Evolutionary conservation across 1,140 invertebrate genomes (phyloP).

Genomic region (Lucilia cuprina): DNA sequence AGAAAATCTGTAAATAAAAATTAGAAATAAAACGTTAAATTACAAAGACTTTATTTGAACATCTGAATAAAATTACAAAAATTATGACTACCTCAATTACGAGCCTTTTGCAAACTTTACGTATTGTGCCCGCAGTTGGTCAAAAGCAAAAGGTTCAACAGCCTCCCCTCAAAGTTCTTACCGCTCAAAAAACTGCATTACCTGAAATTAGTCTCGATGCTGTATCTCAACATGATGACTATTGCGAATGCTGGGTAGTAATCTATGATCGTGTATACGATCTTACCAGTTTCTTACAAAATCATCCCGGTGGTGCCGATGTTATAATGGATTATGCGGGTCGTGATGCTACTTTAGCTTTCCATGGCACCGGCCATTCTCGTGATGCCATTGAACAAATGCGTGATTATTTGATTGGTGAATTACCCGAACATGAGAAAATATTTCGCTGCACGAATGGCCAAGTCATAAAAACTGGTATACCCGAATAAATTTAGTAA

Average conservation of each 20-base stretch:
- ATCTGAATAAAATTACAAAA: neutral
- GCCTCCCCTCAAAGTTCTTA: conserved; percentile 38
- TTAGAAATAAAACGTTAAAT: neutral
- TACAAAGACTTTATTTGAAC: no score
- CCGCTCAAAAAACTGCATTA: conserved; percentile 34
- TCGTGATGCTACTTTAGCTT: conserved; percentile 83
- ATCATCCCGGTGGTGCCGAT: conserved; percentile 86
- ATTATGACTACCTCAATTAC: conserved; percentile 52
- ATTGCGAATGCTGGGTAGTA: conserved; percentile 74
- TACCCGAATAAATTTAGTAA: conserved; percentile 46
- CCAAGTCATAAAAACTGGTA: conserved; percentile 53
- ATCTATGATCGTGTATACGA: conserved; percentile 80
- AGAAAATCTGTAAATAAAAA: neutral
- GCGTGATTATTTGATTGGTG: conserved; percentile 74
- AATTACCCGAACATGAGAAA: conserved; percentile 72
- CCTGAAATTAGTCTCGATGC: conserved; percentile 67
- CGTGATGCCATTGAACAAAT: conserved; percentile 68
- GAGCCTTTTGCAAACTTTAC: conserved; percentile 51
- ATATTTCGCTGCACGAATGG: conserved; percentile 68
- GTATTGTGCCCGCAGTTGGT: conserved; percentile 44
- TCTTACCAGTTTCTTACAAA: conserved; percentile 74
- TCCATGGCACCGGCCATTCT: conserved; percentile 81
- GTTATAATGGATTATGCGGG: conserved; percentile 87
- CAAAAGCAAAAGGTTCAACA: neutral
- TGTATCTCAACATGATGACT: conserved; percentile 71